phyloP scores from a whole-genome alignment of 1,140 invertebrate genomes.

The Onthophagus taurus region DNA sequence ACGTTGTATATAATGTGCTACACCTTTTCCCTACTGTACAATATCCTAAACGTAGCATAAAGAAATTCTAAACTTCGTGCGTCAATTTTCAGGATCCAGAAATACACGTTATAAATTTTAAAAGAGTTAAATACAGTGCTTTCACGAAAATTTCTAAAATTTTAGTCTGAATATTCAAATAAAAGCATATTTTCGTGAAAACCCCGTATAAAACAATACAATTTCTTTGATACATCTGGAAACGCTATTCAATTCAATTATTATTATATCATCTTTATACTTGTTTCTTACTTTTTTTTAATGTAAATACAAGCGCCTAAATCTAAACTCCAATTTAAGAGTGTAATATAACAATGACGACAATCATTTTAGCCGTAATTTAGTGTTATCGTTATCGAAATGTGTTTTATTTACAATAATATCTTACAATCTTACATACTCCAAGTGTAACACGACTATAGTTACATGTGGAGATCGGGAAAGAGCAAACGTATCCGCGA shows the following conservation, averaged over 20 bases:
- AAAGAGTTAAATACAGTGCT: too few species aligned
- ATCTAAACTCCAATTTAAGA: too few species aligned
- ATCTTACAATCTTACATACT: neutral
- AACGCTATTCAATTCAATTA: too few species aligned
- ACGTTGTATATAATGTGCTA: constrained; percentile 27
- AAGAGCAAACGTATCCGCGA: neutral
- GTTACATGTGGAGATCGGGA: neutral
- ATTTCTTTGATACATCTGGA: too few species aligned
- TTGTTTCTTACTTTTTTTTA: too few species aligned
- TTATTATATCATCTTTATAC: too few species aligned
- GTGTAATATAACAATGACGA: neutral
- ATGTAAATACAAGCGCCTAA: too few species aligned
- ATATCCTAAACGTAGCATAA: constrained; percentile 20
- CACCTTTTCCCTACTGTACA: constrained; percentile 22
- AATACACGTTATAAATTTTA: neutral
- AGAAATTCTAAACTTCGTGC: constrained; percentile 12
- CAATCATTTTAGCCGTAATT: neutral
- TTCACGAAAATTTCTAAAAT: neutral
- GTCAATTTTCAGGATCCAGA: neutral
- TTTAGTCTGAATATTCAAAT: neutral
- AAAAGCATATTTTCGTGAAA: too few species aligned
- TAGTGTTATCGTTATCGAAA: neutral
- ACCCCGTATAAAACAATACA: too few species aligned
- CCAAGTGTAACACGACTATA: neutral
- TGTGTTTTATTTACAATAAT: neutral